Evolutionary conservation across 1,140 invertebrate species (phyloP).

Genomic region (Mesaphorura yosii): DNA sequence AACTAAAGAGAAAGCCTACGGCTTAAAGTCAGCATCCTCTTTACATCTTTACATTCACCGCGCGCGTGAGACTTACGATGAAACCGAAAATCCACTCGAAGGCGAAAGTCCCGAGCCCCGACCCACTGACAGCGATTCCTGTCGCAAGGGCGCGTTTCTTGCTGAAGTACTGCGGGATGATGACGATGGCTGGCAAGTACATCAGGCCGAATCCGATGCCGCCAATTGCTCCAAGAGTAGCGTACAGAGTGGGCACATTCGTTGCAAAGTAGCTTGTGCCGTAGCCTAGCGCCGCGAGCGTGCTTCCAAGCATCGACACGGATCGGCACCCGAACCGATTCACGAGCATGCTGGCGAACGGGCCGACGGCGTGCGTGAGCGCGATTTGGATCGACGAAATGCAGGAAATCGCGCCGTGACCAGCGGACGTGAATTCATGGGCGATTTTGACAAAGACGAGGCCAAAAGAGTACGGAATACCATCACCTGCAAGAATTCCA

Average conservation of each 20-base stretch:
- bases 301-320: constrained; percentile 74
- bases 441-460: not conserved
- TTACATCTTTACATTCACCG: constrained; percentile 26
- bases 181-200: constrained; percentile 86
- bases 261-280: constrained; percentile 59
- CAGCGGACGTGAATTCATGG: not conserved
- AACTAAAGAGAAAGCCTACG: constrained; percentile 40
- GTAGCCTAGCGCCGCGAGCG: constrained; percentile 65
- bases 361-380: not conserved
- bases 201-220: constrained; percentile 84
- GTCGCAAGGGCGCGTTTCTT: constrained; percentile 79
- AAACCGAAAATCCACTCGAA: constrained; percentile 61
- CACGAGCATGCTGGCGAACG: not conserved
- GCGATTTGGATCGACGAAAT: not conserved
- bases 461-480: not conserved
- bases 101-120: constrained; percentile 71
- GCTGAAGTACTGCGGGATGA: constrained; percentile 88
- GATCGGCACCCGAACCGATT: constrained; percentile 66
- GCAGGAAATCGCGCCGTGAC: not conserved
- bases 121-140: constrained; percentile 71
- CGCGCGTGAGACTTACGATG: constrained; percentile 39
- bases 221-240: constrained; percentile 76
- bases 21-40: constrained; percentile 63
- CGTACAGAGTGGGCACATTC: constrained; percentile 62
- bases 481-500: not conserved